Evolutionary conservation across 2,888 invertebrate species (phyloP), one percentile per base, ranked within the genome.

Genomic region (Phragmatobia fuliginosa): DNA sequence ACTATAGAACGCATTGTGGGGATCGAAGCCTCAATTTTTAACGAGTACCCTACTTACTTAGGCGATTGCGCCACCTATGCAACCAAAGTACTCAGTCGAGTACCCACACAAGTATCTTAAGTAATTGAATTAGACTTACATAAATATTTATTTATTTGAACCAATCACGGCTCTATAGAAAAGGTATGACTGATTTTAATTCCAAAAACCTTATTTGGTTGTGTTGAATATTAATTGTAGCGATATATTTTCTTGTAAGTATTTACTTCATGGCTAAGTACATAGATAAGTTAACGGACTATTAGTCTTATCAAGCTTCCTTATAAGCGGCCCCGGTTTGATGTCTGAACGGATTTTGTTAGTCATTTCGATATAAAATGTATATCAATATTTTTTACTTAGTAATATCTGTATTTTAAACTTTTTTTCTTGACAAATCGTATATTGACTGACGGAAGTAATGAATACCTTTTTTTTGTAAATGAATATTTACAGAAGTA

Each of bases 261-360:
- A 65, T 71, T 67, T 74, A 76, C 68, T 79, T 80, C 74, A 81
- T 73, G 73, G 72, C 75, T 58, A 74, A 56, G 75, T 80, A 76
- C 71, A 67, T 33, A 79, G 83, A 83, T 82, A 82, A 79, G 70
- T 79, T 76, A 78, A 79, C 80, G 79, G 63, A 74, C 76, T 81
- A 85, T 86, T 85, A 85, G 77, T 76, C 78, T 79, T 87, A 85
- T 84, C 83, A 79, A 72, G 76, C 78, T 84, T 78, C 88, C 87
- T 83, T 88, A 84, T 85, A 86, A 79, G 86, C 18, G 36, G 69
- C 3, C 31, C 45, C 14, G 8, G 33, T 56, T 77, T 79, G 71
- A 78, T 64, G 76, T 72, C 69, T 65, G 33, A 60, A 69, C 72
- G 58, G 66, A 76, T 78, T 76, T 70, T 69, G 60, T 62, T 61